phyloP scores from a whole-genome alignment of 1,140 invertebrate species.

The Cydia strobilella region DNA sequence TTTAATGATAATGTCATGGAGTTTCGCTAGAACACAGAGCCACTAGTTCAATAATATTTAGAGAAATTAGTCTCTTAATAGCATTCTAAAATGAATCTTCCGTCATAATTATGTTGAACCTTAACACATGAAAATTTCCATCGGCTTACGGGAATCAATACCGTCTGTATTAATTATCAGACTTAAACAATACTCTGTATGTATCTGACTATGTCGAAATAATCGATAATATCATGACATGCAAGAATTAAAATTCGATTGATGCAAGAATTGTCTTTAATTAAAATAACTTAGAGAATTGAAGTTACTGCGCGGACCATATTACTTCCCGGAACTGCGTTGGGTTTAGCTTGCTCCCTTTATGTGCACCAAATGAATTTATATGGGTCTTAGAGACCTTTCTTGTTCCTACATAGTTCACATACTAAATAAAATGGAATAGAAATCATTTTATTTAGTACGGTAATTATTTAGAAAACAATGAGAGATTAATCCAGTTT shows the following conservation, averaged over 20 bases:
- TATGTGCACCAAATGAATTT: slow-evolving; percentile 26
- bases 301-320: not conserved
- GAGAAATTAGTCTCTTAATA: no score
- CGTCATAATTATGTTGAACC: no score
- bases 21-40: no score
- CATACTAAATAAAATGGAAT: not conserved
- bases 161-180: no score
- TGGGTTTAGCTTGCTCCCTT: slow-evolving; percentile 7
- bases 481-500: no score
- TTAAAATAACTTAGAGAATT: not conserved
- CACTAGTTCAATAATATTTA: no score
- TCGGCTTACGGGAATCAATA: no score
- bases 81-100: no score
- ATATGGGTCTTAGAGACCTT: slow-evolving; percentile 9
- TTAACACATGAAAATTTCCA: no score
- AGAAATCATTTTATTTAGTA: slow-evolving; percentile 3
- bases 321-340: not conserved
- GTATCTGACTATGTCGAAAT: not conserved
- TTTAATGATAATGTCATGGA: no score
- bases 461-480: not conserved
- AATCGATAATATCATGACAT: not conserved
- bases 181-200: no score
- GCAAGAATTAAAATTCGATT: no score
- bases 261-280: not conserved
- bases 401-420: not conserved